Percentiles rank a stretch among this genome's conserved stretches.
phyloP scores from a whole-genome alignment of 2,888 invertebrate species.

The Drosophila buzzatii region DNA sequence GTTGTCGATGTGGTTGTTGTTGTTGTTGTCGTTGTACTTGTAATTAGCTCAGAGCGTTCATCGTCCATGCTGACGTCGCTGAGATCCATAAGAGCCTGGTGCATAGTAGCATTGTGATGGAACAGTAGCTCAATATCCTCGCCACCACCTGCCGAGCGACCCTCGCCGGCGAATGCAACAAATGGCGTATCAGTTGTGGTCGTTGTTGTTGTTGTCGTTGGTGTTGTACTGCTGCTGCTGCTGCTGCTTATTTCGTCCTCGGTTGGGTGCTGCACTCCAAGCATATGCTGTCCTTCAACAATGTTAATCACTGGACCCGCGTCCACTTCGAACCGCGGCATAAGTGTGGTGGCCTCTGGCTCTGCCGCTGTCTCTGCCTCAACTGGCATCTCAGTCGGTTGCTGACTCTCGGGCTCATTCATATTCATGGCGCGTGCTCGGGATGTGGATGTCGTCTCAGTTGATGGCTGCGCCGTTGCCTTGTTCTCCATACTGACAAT shows the following conservation, averaged over 20 bases:
- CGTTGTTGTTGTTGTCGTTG: constrained; percentile 38
- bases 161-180: constrained; percentile 77
- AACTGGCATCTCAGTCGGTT: constrained; percentile 18
- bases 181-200: constrained; percentile 52
- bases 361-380: constrained; percentile 21
- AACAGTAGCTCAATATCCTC: constrained; percentile 56
- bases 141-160: constrained; percentile 72
- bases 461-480: constrained; percentile 70
- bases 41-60: constrained; percentile 46
- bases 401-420: constrained; percentile 60
- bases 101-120: constrained; percentile 61
- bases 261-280: constrained; percentile 44
- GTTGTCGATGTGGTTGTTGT: constrained; percentile 53
- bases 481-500: constrained; percentile 74
- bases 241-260: constrained; percentile 41
- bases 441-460: constrained; percentile 56
- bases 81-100: constrained; percentile 86
- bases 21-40: constrained; percentile 37
- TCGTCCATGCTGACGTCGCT: constrained; percentile 92
- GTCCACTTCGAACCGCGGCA: constrained; percentile 45
- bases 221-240: constrained; percentile 26
- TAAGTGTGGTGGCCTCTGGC: constrained; percentile 46
- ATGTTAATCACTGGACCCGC: constrained; percentile 73
- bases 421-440: constrained; percentile 83
- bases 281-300: constrained; percentile 77